Evolutionary conservation across 2,113 vertebrate genomes (phyloP).

Genomic region (Jaculus jaculus): DNA sequence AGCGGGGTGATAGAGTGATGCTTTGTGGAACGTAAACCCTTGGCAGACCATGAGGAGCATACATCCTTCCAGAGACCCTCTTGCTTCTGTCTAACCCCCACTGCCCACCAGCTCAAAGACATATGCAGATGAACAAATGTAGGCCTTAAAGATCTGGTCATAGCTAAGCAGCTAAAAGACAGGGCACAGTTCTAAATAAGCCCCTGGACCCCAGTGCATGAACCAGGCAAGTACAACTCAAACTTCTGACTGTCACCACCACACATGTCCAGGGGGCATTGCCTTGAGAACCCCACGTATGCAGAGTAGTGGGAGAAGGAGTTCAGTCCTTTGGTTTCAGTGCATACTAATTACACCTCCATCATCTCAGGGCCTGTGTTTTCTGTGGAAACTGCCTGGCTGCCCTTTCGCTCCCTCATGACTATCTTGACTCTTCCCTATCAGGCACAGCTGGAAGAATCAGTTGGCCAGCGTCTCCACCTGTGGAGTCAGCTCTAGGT

Average conservation of each 20-base stretch:
- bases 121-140: neutral
- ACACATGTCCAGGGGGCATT: neutral
- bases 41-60: neutral
- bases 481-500: neutral
- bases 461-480: neutral
- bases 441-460: conserved; percentile 4
- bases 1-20: no score
- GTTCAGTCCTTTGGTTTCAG: neutral
- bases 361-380: no score
- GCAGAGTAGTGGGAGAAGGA: neutral
- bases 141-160: neutral
- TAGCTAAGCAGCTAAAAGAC: neutral
- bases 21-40: neutral
- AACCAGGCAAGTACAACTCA: neutral
- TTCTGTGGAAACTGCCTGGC: neutral
- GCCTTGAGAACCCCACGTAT: neutral
- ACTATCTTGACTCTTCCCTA: neutral
- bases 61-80: neutral
- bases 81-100: neutral
- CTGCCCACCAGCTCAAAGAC: neutral
- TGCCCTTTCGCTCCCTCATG: neutral
- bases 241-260: no score
- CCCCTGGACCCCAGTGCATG: accelerated
- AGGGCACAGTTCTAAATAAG: neutral
- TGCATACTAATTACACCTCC: neutral